Conservation (phyloP, 2,113 vertebrate species). For the Ptychochromis oligacanthus region DNA sequence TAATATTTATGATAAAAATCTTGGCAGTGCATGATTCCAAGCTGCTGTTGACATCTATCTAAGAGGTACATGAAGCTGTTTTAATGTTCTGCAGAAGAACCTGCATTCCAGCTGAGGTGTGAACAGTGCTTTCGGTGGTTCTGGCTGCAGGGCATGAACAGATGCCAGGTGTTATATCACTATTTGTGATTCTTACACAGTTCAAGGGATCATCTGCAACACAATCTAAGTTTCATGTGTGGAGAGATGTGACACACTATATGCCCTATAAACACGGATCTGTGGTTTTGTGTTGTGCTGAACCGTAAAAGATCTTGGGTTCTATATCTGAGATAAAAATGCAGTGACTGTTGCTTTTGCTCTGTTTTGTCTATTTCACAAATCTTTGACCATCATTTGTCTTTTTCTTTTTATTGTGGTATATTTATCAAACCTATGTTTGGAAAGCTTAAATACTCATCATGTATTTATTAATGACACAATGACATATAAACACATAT, state of each 20-base stretch:
- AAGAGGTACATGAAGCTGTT: constrained; percentile 63
- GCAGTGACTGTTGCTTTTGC: background rate
- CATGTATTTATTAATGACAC: background rate
- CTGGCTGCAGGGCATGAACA: constrained; percentile 44
- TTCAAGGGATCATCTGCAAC: constrained; percentile 40
- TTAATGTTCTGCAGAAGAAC: constrained; percentile 36
- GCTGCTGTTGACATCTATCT: constrained; percentile 62
- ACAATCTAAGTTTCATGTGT: constrained; percentile 19
- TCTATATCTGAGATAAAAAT: constrained; percentile 7
- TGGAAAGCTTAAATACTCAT: background rate
- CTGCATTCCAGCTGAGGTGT: constrained; percentile 59
- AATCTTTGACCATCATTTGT: background rate
- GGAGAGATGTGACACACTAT: constrained; percentile 18
- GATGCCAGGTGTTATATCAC: constrained; percentile 59
- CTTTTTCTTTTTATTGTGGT: background rate
- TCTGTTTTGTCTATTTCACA: background rate
- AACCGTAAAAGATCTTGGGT: constrained; percentile 13
- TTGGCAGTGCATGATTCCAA: constrained; percentile 28
- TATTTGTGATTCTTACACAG: constrained; percentile 37
- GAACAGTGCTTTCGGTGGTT: constrained; percentile 40
- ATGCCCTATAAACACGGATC: background rate
- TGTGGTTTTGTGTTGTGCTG: background rate
- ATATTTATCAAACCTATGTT: background rate
- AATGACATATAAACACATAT: background rate
- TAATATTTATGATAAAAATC: constrained; percentile 53